Conservation (phyloP, 2,888 invertebrate species). For the Nomada goodeniana region DNA sequence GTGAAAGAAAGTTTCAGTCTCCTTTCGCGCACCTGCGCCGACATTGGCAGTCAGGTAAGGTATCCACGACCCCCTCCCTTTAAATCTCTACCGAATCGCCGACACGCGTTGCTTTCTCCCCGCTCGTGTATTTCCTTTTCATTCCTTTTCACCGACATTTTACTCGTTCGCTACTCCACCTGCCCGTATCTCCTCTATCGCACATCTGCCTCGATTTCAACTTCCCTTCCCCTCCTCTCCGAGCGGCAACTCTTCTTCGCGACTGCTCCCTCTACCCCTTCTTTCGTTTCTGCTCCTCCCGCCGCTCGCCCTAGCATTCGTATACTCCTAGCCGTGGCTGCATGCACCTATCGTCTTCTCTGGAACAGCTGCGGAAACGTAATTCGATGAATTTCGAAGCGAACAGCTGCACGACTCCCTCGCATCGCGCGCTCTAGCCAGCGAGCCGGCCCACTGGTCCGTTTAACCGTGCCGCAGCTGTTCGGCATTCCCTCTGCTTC, state of each 20-base stretch:
- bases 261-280: not conserved
- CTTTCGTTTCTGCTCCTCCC: too few species aligned
- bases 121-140: not conserved
- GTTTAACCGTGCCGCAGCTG: conserved; percentile 67
- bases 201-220: conserved; percentile 38
- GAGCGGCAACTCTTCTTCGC: too few species aligned
- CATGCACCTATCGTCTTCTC: too few species aligned
- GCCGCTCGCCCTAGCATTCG: not conserved
- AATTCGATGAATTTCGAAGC: not conserved
- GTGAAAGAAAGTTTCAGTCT: conserved; percentile 79
- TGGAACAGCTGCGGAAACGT: conserved; percentile 18
- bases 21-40: conserved; percentile 84
- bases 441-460: not conserved
- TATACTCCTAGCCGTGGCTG: not conserved
- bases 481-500: conserved; percentile 17
- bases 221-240: not conserved
- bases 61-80: not conserved
- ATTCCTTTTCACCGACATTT: not conserved
- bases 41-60: conserved; percentile 86
- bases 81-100: not conserved
- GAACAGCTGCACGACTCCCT: too few species aligned
- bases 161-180: conserved; percentile 26
- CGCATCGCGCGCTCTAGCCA: not conserved
- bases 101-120: not conserved
- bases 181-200: conserved; percentile 67